Evolutionary conservation across 2,113 vertebrate genomes (phyloP).

Genomic region (Rattus rattus): DNA sequence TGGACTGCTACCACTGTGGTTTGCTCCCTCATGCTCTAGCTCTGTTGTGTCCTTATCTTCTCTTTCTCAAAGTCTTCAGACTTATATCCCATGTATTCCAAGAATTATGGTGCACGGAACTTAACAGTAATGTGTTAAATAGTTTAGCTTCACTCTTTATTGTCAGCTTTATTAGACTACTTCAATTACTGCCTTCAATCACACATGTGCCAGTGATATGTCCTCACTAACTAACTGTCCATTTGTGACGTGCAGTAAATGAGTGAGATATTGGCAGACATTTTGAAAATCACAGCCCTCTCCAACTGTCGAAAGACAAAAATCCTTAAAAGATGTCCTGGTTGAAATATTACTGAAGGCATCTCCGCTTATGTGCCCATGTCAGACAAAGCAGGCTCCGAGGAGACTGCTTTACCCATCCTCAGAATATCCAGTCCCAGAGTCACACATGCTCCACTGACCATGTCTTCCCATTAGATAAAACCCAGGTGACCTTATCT

Average conservation of each 20-base stretch:
- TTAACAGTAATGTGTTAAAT: background rate
- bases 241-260: background rate
- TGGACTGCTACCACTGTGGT: background rate
- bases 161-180: background rate
- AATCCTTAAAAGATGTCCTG: background rate
- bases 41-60: background rate
- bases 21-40: background rate
- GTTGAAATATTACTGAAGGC: background rate
- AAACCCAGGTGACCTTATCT: background rate
- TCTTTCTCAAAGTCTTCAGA: background rate
- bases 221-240: background rate
- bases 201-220: background rate
- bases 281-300: background rate
- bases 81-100: background rate
- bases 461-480: background rate
- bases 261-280: background rate
- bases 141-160: background rate
- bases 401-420: background rate
- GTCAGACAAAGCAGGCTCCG: background rate
- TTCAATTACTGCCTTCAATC: background rate
- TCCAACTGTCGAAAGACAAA: slow-evolving; percentile 3
- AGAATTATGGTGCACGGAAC: background rate
- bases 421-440: background rate
- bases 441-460: background rate
- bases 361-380: background rate